Base-by-base conservation (phyloP, 2,113 vertebrate species). In the Ceyx margarethae region DNA sequence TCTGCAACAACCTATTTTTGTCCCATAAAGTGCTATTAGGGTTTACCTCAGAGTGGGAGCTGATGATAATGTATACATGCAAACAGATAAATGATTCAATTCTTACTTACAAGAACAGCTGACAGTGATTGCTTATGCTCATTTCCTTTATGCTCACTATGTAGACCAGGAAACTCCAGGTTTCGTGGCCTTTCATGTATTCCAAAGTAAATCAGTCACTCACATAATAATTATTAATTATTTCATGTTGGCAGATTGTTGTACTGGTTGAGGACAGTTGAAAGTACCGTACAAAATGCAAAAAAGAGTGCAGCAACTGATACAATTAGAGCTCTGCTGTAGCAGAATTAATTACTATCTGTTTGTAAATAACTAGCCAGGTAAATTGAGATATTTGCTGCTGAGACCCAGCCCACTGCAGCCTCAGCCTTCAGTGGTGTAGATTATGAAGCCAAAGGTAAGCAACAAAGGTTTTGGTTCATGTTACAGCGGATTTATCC, bases 41-140 rank as follows among this genome's bases (percentile, higher is more conserved):
- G 73, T 74, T 96, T 96, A 81, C 94, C 73, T 95, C 53, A 77
- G 95, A 95, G 96, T 96, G 95, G 97, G 69, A 96, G 89, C 92
- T 96, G 97, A 96, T 97, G 97, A 97, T 97, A 96, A 97, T 97
- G 96, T 98, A 97, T 96, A 97, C 97, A 96, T 95, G 94, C 97
- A 97, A 97, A 97, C 98, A 98, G 98, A 98, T 97, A 98, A 98
- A 98, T 98, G 98, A 98, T 97, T 98, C 98, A 98, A 98, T 98
- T 98, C 98, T 97, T 98, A 88, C 96, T 97, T 98, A 98, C 98
- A 98, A 98, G 98, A 96, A 61, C 80, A 91, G 92, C 95, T 98
- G 98, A 98, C 98, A 98, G 93, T 98, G 98, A 98, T 98, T 98
- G 95, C 97, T 98, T 97, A 97, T 78, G 95, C 96, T 98, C 98